Base-by-base conservation (phyloP, 1,140 invertebrate genomes). In the Lepidurus couesii region DNA sequence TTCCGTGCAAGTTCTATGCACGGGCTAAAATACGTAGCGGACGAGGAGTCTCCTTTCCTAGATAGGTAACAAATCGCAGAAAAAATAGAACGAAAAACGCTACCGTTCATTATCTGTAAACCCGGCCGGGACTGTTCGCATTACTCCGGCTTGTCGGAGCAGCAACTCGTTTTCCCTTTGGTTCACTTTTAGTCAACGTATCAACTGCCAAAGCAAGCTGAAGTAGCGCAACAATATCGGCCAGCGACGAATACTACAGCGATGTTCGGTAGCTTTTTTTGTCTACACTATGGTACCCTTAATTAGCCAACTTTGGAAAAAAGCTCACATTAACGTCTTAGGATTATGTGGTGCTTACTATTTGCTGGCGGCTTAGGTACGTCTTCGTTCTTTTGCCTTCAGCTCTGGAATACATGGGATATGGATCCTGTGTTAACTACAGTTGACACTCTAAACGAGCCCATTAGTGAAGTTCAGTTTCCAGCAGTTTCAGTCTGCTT, bases 391-490 rank as follows among this genome's bases (percentile, higher is more conserved):
- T 65, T 65, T 65, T 65, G 53, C 21, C 53, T 65, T 16, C 53
- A 65, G 53, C 53, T 65, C 16, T 65, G 53, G 53, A 16, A 65
- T 21, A 65, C 53, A n/a, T 65, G 53, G 53, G 53, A 65, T 65
- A 21, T 21, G 9, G 53, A 65, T 65, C 53, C 53, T 65, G 53
- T 65, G n/a, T 21, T 65, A n/a, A 65, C 53, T 21, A 65, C 53
- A 16, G 53, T 65, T 65, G 53, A 65, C 53, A 65, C 53, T 11
- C 16, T 65, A 13, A 65, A 21, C 3, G 53, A 65, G 13, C 53
- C 53, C 21, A 65, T 65, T 65, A 7, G 21, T 21, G 21, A 65
- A 7, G 53, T 65, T 16, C 16, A 21, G 16, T 65, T 65, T 16
- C 9, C 53, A 7, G 8, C 53, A 65, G 53, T 65, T 13, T 65